Evolutionary conservation across 2,113 vertebrate species (phyloP).

Genomic region (Rattus norvegicus): GRCr8 NC_086035.1:47332501-47333000

Average conservation of each 20-base stretch:
- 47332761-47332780: neutral
- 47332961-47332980: neutral
- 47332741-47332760: neutral
- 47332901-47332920: neutral
- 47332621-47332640: neutral
- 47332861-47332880: neutral
- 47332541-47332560: neutral
- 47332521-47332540: neutral
- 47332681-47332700: neutral
- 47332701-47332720: neutral
- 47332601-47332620: neutral
- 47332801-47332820: neutral
- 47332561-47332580: no score
- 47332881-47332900: neutral
- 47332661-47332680: neutral
- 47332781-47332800: neutral
- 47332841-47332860: neutral
- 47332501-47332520: neutral
- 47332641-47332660: neutral
- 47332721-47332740: neutral
- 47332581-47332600: neutral
- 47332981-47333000: neutral
- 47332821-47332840: neutral
- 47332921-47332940: neutral
- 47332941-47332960: neutral